phyloP scores from a whole-genome alignment of 2,113 vertebrate genomes.

The Pholis gunnellus region DNA sequence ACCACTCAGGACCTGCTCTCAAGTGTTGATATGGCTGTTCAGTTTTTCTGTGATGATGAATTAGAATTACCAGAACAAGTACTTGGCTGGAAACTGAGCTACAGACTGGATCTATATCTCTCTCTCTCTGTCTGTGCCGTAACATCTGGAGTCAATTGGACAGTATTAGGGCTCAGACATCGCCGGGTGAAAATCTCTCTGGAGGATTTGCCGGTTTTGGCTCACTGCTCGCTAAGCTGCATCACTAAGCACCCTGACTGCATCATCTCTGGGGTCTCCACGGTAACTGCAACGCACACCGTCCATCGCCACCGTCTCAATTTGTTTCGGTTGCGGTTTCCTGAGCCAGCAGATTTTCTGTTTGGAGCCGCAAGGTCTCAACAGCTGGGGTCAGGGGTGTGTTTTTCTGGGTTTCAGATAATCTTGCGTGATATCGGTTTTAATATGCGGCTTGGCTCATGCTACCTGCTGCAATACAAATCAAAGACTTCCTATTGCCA shows the following conservation, averaged over 20 bases:
- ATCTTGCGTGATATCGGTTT: not conserved
- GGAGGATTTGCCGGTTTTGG: slow-evolving; percentile 76
- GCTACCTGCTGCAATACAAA: not conserved
- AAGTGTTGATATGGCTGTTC: not conserved
- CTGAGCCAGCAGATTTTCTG: not conserved
- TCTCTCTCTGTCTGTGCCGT: slow-evolving; percentile 13
- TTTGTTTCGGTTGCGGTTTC: not conserved
- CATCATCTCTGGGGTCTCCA: slow-evolving; percentile 61
- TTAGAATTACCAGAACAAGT: not conserved
- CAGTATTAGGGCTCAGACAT: slow-evolving; percentile 71
- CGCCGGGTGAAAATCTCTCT: slow-evolving; percentile 69
- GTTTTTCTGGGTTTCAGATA: not conserved
- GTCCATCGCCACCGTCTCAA: not conserved
- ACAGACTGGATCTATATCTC: slow-evolving; percentile 3
- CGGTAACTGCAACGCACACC: slow-evolving; percentile 17
- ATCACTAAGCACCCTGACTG: slow-evolving; percentile 57
- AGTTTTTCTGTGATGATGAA: slow-evolving; percentile 1
- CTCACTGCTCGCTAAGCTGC: slow-evolving; percentile 64
- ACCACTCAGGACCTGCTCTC: not conserved
- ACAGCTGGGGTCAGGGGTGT: not conserved
- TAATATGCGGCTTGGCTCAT: not conserved
- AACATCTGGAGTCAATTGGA: slow-evolving; percentile 82
- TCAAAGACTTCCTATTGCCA: not conserved
- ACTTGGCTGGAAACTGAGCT: slow-evolving; percentile 21
- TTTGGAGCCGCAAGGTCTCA: not conserved